Conservation (phyloP, 2,888 invertebrate species). For the Drosophila barbarae region DNA sequence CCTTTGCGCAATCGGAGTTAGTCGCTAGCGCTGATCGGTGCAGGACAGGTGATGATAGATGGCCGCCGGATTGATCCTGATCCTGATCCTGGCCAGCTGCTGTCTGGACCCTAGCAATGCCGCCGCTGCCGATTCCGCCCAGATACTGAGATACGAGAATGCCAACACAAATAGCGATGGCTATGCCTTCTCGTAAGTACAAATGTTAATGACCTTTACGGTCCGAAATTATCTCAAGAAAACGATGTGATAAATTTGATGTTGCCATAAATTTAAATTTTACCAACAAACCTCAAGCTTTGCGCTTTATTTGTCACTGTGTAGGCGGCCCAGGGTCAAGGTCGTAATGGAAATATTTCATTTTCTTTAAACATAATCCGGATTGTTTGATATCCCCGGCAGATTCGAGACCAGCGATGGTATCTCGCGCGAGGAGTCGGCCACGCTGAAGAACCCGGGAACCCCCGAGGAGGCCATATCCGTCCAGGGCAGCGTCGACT, state of each 20-base stretch:
- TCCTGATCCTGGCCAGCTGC: constrained; percentile 33
- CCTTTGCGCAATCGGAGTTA: constrained; percentile 41
- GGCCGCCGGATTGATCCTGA: constrained; percentile 19
- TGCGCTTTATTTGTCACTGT: background rate
- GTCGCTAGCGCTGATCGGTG: constrained; percentile 31
- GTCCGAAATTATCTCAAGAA: background rate
- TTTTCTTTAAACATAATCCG: background rate
- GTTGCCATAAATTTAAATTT: background rate
- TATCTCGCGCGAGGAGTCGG: constrained; percentile 75
- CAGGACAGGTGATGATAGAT: constrained; percentile 33
- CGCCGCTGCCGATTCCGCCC: constrained; percentile 37
- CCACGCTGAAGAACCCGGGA: constrained; percentile 74
- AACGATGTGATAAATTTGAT: background rate
- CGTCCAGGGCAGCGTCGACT: constrained; percentile 80
- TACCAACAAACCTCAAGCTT: background rate
- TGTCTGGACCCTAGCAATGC: constrained; percentile 7
- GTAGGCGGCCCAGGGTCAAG: constrained; percentile 13
- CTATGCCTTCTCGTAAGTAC: constrained; percentile 82
- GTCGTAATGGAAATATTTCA: background rate
- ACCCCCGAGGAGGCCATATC: constrained; percentile 65
- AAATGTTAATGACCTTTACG: constrained; percentile 9
- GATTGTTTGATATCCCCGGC: background rate
- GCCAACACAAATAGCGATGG: constrained; percentile 82
- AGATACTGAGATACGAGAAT: constrained; percentile 70
- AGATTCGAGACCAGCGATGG: constrained; percentile 79